These are phyloP conservation scores for Hypotaenidia philippensis DNA, from an alignment of 2,797 vertebrate species.

Conservation along the genomic window DNA sequence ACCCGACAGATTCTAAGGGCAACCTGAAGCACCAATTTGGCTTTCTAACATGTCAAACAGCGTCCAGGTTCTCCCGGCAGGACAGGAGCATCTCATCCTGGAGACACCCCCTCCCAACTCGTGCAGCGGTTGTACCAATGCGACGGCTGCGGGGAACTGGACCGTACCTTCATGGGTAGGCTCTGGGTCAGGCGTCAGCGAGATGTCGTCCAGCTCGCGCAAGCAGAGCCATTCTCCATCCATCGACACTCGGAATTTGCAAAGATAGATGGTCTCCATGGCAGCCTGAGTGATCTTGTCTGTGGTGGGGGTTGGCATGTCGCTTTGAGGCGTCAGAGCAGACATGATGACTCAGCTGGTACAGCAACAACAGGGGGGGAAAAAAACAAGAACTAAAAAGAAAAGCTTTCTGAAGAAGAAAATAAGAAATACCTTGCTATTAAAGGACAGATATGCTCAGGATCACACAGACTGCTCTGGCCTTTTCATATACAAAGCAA, in stretches of 20 bases:
- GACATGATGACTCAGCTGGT: constrained; percentile 99
- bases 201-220: constrained; percentile 98
- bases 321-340: constrained; percentile 96
- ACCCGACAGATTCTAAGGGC: not conserved
- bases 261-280: constrained; percentile 99
- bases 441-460: constrained; percentile 49
- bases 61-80: not conserved
- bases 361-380: constrained; percentile 73
- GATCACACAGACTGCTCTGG: constrained; percentile 33
- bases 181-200: constrained; percentile 98
- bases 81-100: not conserved
- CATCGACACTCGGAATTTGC: constrained; percentile 99
- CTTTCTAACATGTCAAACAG: accelerated
- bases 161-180: constrained; percentile 97
- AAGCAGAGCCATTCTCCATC: constrained; percentile 99
- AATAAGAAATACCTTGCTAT: constrained; percentile 39
- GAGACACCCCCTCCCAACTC: not conserved
- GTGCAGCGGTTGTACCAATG: not conserved
- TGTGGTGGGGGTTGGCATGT: constrained; percentile 97
- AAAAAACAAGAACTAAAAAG: constrained; percentile 47
- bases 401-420: constrained; percentile 57
- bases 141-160: not conserved
- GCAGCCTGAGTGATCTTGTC: constrained; percentile 99
- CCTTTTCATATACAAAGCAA: constrained; percentile 71
- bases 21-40: accelerated